phyloP scores from a whole-genome alignment of 2,113 vertebrate species.

The Cololabis saira region DNA sequence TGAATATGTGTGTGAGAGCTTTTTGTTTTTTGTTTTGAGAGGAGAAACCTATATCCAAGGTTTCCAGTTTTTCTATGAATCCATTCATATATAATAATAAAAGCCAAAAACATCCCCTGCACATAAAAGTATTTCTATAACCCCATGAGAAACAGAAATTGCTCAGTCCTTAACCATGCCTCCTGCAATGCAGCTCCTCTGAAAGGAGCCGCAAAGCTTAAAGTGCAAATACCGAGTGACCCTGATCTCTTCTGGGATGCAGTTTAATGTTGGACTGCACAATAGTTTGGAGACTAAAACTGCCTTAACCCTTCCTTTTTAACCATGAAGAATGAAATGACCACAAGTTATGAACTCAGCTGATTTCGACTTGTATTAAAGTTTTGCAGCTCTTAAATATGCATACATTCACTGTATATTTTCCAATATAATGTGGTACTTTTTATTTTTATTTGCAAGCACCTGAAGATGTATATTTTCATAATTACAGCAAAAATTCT shows the following conservation, averaged over 20 bases:
- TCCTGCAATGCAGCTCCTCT: neutral
- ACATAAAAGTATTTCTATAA: slow-evolving; percentile 45
- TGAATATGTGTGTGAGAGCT: slow-evolving; percentile 39
- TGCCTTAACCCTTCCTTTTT: no score
- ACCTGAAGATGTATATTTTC: no score
- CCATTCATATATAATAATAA: slow-evolving; percentile 68
- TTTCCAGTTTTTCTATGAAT: slow-evolving; percentile 52
- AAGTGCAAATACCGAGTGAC: slow-evolving; percentile 33
- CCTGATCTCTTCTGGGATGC: slow-evolving; percentile 15
- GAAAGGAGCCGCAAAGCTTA: slow-evolving; percentile 2
- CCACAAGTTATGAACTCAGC: no score
- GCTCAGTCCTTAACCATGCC: slow-evolving; percentile 15
- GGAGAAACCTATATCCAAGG: slow-evolving; percentile 59
- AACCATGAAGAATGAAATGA: no score
- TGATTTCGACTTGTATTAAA: no score
- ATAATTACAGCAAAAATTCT: no score
- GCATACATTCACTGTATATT: no score
- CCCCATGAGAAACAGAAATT: slow-evolving; percentile 38
- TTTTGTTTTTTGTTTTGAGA: slow-evolving; percentile 26
- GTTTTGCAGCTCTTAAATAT: no score
- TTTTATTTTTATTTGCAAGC: no score
- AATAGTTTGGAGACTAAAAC: neutral
- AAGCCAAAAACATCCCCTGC: slow-evolving; percentile 54
- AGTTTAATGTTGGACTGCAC: slow-evolving; percentile 12
- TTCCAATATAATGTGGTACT: no score